phyloP scores from a whole-genome alignment of 2,888 invertebrate genomes.

The Diadegma fenestrale region DNA sequence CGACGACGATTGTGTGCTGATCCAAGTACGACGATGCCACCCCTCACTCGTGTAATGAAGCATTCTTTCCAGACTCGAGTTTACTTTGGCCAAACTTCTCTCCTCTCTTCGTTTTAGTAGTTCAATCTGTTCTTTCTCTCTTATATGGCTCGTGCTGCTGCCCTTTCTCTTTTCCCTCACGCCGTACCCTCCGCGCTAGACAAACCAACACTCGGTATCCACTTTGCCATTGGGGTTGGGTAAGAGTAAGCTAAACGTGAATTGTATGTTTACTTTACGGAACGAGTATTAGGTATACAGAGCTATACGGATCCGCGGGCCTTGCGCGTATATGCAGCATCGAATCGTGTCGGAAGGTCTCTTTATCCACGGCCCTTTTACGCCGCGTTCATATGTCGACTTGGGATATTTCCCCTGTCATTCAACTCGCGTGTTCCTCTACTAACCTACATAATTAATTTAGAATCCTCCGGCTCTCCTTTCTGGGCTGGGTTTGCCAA shows the following conservation, averaged over 20 bases:
- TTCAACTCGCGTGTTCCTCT: constrained; percentile 65
- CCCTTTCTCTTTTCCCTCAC: constrained; percentile 30
- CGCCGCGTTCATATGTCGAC: constrained; percentile 42
- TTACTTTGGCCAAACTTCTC: constrained; percentile 70
- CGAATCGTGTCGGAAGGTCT: constrained; percentile 28
- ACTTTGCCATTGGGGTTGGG: constrained; percentile 47
- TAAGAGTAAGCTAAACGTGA: constrained; percentile 69
- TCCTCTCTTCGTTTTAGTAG: constrained; percentile 30
- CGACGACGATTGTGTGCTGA: constrained; percentile 31
- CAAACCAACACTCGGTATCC: constrained; percentile 61
- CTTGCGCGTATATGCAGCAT: constrained; percentile 55
- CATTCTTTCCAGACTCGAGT: constrained; percentile 71
- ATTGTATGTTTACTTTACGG: constrained; percentile 73
- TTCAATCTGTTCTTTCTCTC: constrained; percentile 22
- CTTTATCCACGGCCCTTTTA: constrained; percentile 32
- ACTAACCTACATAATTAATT: constrained; percentile 70
- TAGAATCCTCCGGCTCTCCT: constrained; percentile 47
- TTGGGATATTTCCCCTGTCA: constrained; percentile 57
- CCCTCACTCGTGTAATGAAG: constrained; percentile 68
- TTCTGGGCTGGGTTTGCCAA: constrained; percentile 50
- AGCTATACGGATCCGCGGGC: constrained; percentile 7
- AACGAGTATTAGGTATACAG: constrained; percentile 72
- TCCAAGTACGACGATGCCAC: constrained; percentile 29
- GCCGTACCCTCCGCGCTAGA: constrained; percentile 53
- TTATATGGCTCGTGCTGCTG: constrained; percentile 2